These are phyloP conservation scores for Hydrozoanthus tunicans DNA, from an alignment of 64 coral and sea anemone species.

Conservation along the genomic window DNA sequence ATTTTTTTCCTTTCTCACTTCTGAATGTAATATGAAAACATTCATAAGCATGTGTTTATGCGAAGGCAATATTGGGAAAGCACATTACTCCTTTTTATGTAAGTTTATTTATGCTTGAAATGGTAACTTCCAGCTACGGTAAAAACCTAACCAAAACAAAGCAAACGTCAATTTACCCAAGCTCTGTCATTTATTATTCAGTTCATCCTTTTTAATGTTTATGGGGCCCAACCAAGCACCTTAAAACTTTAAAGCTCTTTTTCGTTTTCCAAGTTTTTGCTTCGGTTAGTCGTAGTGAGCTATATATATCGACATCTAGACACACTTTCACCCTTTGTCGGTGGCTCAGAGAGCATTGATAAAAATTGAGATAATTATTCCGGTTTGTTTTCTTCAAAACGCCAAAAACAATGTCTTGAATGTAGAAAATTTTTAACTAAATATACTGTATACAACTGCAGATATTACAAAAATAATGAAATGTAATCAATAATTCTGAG, in stretches of 20 bases:
- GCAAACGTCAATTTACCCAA: slow-evolving; percentile 10
- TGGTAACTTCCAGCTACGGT: neutral
- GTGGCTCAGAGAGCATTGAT: neutral
- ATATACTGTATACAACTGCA: slow-evolving; percentile 11
- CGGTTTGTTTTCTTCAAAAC: slow-evolving; percentile 4
- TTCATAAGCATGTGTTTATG: neutral
- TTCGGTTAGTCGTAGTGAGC: neutral
- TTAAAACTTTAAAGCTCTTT: neutral
- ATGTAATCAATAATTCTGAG: slow-evolving; percentile 34
- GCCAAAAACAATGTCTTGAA: neutral
- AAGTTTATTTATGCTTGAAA: slow-evolving; percentile 5
- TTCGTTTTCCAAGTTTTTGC: slow-evolving; percentile 9
- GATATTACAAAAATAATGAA: slow-evolving; percentile 56
- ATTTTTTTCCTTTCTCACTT: neutral
- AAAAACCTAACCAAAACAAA: neutral
- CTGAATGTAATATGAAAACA: neutral
- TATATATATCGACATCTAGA: too few relatives aligned
- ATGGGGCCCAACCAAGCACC: neutral
- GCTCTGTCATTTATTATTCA: slow-evolving; percentile 19
- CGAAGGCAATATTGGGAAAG: neutral
- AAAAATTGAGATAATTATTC: slow-evolving; percentile 4
- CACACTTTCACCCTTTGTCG: too few relatives aligned
- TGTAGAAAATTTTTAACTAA: slow-evolving; percentile 46
- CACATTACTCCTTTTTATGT: neutral
- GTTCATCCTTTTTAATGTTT: neutral